Evolutionary conservation across 2,113 vertebrate genomes (phyloP), one percentile per base, ranked within the genome.

Genomic region (Xenopus laevis): DNA sequence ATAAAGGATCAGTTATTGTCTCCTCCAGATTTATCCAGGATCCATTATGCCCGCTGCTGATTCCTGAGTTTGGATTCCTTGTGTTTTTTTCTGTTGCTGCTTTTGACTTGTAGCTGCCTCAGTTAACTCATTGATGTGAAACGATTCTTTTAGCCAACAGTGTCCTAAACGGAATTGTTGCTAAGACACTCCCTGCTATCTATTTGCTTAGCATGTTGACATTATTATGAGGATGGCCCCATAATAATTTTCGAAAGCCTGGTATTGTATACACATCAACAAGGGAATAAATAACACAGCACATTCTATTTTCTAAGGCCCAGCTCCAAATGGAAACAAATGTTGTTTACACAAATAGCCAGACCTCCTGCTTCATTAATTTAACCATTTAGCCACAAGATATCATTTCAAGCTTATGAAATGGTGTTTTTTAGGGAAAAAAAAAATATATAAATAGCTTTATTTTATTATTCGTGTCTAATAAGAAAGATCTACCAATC

Each of bases 211-310:
- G 33, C 57, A 50, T 40, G 67, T 74, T 64, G 64, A 74, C 72
- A 50, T 27, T 59, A 74, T 74, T 68, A 68, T 67, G 72, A 40
- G 53, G 44, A 74, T 67, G 40, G 55, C 17, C n/a, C 46, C 61
- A 64, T 18, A 64, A 72, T n/a, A 46, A 55, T 57, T 65, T n/a
- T 72, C 71, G 46, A 72, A 72, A 47, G 27, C 53, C 63, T 72
- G 61, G 47, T 65, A 72, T 72, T 72, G 71, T 72, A 71, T 71
- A 65, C 71, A 72, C 71, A 55, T 72, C 71, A 72, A 72, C 71
- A 72, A 72, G 71, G 71, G 71, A 65, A 72, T 61, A 72, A 60
- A 65, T 72, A 72, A 64, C 17, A 55, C 23, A 15, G 61, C 46
- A 65, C 71, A 72, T 72, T 65, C 55, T 65, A 72, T 72, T 72